Evolutionary conservation across 2,888 invertebrate genomes (phyloP).

Genomic region (Gymnocheta viridis): DNA sequence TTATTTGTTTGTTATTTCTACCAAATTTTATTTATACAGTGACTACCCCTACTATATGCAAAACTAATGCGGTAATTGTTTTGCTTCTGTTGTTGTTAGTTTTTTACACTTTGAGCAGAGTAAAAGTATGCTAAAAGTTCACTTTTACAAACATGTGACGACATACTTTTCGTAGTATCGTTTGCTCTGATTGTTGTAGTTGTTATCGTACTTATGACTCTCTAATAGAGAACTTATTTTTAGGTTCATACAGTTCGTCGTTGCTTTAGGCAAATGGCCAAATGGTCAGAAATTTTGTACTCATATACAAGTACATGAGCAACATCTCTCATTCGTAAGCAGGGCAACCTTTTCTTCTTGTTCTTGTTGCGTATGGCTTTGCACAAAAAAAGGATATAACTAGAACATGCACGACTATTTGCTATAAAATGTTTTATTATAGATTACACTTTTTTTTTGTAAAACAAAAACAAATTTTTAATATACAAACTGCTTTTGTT

Average conservation of each 20-base stretch:
- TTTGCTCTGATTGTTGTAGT: slow-evolving; percentile 40
- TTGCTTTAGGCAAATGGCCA: slow-evolving; percentile 67
- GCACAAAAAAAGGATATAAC: slow-evolving; percentile 23
- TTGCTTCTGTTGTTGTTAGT: slow-evolving; percentile 35
- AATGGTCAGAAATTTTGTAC: slow-evolving; percentile 59
- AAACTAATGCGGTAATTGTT: slow-evolving; percentile 55
- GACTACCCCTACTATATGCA: slow-evolving; percentile 39
- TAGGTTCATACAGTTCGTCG: slow-evolving; percentile 38
- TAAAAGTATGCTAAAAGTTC: slow-evolving; percentile 69
- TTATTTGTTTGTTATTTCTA: neutral
- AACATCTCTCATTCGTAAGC: slow-evolving; percentile 5
- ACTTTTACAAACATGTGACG: slow-evolving; percentile 61
- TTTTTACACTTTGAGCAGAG: slow-evolving; percentile 16
- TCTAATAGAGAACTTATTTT: slow-evolving; percentile 38
- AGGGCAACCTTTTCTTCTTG: slow-evolving; percentile 7
- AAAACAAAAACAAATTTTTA: slow-evolving; percentile 3
- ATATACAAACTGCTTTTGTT: slow-evolving; percentile 29
- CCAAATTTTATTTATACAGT: neutral
- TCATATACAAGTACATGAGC: neutral
- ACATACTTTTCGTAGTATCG: slow-evolving; percentile 54
- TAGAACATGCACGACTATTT: slow-evolving; percentile 29
- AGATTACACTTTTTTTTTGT: neutral
- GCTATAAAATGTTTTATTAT: slow-evolving; percentile 15
- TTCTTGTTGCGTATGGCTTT: neutral
- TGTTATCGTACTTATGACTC: slow-evolving; percentile 28